These are phyloP conservation scores for Scaptodrosophila latifasciaeformis DNA, from an alignment of 2,888 invertebrate species.

Conservation along the genomic window DNA sequence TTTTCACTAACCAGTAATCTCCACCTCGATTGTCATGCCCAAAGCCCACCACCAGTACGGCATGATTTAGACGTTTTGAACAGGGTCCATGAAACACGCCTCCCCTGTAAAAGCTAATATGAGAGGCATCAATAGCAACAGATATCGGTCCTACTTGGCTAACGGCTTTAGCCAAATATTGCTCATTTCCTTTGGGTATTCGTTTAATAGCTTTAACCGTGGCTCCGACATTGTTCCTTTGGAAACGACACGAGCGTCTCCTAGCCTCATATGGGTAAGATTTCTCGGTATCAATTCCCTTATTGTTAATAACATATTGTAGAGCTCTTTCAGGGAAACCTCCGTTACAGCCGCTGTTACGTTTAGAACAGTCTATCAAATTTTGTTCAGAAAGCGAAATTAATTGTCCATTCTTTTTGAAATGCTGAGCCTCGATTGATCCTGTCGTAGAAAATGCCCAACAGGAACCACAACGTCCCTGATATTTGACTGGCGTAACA, in stretches of 20 bases:
- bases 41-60: slow-evolving; percentile 92
- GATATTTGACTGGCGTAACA: slow-evolving; percentile 13
- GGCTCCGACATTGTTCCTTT: slow-evolving; percentile 82
- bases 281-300: slow-evolving; percentile 10
- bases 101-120: slow-evolving; percentile 93
- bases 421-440: slow-evolving; percentile 92
- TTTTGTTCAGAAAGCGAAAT: slow-evolving; percentile 94
- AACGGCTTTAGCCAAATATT: slow-evolving; percentile 80
- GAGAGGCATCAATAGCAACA: slow-evolving; percentile 91
- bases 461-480: slow-evolving; percentile 86
- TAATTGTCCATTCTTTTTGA: slow-evolving; percentile 85
- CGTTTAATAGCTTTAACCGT: slow-evolving; percentile 89
- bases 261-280: slow-evolving; percentile 87
- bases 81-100: slow-evolving; percentile 93
- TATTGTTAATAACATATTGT: slow-evolving; percentile 92
- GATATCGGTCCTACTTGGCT: slow-evolving; percentile 92
- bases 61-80: slow-evolving; percentile 90
- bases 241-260: slow-evolving; percentile 90
- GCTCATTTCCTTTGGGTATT: slow-evolving; percentile 83
- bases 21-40: slow-evolving; percentile 84
- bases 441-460: slow-evolving; percentile 97
- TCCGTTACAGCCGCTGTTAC: slow-evolving; percentile 96
- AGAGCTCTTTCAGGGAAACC: slow-evolving; percentile 92
- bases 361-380: slow-evolving; percentile 93
- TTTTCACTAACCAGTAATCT: slow-evolving; percentile 93